These are phyloP conservation scores for Automeris io DNA, from an alignment of 2,888 invertebrate genomes.

Conservation along the genomic window DNA sequence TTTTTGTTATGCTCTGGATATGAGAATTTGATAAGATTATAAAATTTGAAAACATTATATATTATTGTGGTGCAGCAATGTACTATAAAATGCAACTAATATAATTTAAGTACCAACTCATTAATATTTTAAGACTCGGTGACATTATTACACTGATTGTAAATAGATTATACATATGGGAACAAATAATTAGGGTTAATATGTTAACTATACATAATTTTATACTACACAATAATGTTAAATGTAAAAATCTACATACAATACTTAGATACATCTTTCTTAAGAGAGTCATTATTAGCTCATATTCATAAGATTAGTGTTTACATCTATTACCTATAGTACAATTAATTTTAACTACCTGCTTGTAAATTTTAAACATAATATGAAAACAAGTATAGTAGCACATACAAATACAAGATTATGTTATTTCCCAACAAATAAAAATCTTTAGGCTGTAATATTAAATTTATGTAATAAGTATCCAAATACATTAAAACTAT, in stretches of 20 bases:
- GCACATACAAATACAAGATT: not conserved
- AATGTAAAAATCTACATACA: constrained; percentile 2
- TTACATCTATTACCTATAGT: constrained; percentile 38
- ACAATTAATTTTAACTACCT: constrained; percentile 10
- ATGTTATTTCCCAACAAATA: not conserved
- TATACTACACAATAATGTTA: constrained; percentile 1
- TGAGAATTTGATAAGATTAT: not conserved
- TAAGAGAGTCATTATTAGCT: constrained; percentile 41
- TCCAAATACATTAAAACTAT: not conserved
- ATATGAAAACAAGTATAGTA: not conserved
- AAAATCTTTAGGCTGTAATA: constrained; percentile 5
- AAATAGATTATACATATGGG: not conserved
- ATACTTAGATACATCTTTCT: constrained; percentile 12
- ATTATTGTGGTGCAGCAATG: not conserved
- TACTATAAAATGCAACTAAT: no score
- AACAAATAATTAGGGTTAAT: not conserved
- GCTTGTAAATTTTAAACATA: constrained; percentile 8
- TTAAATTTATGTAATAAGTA: not conserved
- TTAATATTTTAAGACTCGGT: no score
- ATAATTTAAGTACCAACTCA: no score
- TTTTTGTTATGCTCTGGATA: not conserved
- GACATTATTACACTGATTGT: no score
- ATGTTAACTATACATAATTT: not conserved
- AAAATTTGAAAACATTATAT: not conserved
- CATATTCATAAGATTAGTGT: constrained; percentile 74